These are phyloP conservation scores for Myiotriccus ornatus DNA, from an alignment of 2,797 vertebrate species.

Conservation along the genomic window DNA sequence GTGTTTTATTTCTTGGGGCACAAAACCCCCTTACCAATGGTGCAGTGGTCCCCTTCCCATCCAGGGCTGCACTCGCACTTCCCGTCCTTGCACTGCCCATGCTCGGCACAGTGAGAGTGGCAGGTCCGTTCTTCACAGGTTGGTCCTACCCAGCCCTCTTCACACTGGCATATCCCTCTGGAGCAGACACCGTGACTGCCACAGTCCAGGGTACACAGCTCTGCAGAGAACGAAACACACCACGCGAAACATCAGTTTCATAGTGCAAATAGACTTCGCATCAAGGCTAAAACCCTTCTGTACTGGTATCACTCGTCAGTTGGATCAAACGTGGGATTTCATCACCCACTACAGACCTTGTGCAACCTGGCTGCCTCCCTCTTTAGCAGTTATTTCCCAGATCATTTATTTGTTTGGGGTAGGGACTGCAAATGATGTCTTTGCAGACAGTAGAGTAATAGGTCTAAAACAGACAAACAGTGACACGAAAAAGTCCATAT, in stretches of 20 bases:
- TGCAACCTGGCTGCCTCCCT: background rate
- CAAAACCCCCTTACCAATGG: conserved; percentile 83
- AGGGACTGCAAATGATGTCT: background rate
- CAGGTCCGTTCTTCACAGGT: conserved; percentile 89
- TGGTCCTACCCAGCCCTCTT: conserved; percentile 91
- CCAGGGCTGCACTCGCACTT: conserved; percentile 93
- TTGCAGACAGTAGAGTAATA: background rate
- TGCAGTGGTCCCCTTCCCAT: conserved; percentile 96
- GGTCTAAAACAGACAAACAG: background rate
- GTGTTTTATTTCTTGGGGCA: background rate
- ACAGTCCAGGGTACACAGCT: conserved; percentile 91
- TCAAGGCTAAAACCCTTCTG: background rate
- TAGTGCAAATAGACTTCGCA: background rate
- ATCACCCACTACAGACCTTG: background rate
- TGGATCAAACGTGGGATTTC: background rate
- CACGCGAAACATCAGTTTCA: background rate
- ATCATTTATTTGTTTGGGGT: background rate
- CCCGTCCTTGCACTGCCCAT: conserved; percentile 92
- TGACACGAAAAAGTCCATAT: rapidly evolving
- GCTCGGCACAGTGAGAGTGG: conserved; percentile 89
- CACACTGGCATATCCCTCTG: conserved; percentile 89
- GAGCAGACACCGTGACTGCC: conserved; percentile 90
- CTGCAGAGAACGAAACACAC: conserved; percentile 70
- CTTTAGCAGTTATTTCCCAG: background rate
- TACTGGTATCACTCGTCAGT: rapidly evolving